Base-by-base conservation (phyloP, 2,797 vertebrate species). In the Acipenser transmontanus region DNA sequence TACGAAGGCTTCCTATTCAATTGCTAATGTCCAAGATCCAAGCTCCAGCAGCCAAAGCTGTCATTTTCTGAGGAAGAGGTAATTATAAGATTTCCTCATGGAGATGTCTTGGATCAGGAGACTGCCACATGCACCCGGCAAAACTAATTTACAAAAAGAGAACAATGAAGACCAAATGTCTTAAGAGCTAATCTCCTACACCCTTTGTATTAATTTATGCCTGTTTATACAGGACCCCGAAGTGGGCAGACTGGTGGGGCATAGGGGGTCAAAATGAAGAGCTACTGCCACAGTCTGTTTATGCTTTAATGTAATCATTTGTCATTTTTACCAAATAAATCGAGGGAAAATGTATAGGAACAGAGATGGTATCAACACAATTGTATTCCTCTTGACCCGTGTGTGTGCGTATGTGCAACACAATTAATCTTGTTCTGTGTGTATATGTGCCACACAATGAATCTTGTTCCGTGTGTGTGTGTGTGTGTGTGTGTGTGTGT, bases 1-100 rank as follows among this genome's bases (percentile, higher is more conserved):
- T 94, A 93, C 92, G 95, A 97, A 95, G 93, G 92, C 91, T 94
- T 90, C 89, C 93, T 89, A 95, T 96, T 96, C 94, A 97, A 86
- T 93, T 96, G 95, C 94, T 95, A 96, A 97, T 96, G 87, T 93
- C 91, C 88, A 87, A 92, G 88, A 92, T 93, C 89, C 83, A 75
- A 87, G 89, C 92, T 89, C 84, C 90, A 89, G 91, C 88, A 88
- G 90, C 88, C 89, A 93, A 93, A 93, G 90, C 91, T 90, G 91
- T 92, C 91, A 92, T 91, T 82, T 74, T 76, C 79, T 69, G 83
- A 91, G 87, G 86, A 92, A 90, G 88, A 91, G 92, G 92, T 93
- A 91, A 95, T 96, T 94, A 95, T 92, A 89, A 88, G 87, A 91
- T 89, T 92, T 92, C 87, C 89, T 92, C 84, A 70, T 81, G 87